These are phyloP conservation scores for Neoniphon sammara DNA, from an alignment of 2,797 vertebrate genomes.

Conservation along the genomic window DNA sequence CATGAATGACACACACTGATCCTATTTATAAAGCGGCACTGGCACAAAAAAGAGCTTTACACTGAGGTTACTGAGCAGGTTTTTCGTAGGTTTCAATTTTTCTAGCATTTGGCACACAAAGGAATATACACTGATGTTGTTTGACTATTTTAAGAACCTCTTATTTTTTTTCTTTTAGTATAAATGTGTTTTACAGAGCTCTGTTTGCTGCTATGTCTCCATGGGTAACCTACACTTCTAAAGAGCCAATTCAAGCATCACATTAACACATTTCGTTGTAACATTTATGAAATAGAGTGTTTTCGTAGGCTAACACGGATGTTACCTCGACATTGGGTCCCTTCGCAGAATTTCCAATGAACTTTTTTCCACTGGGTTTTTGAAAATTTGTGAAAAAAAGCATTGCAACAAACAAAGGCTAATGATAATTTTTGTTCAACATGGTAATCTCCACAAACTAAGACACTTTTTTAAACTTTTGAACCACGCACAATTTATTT, in stretches of 20 bases:
- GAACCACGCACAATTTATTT: no score
- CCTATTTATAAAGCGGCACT: constrained; percentile 16
- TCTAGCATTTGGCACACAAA: constrained; percentile 2
- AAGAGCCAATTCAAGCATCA: constrained; percentile 2
- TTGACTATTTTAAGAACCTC: constrained; percentile 13
- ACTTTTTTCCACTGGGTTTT: no score
- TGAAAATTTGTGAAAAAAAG: no score
- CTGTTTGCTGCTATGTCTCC: background rate
- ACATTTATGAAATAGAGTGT: background rate
- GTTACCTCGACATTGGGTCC: no score
- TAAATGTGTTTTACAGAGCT: background rate
- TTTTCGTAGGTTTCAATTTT: constrained; percentile 15
- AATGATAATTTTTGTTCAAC: no score
- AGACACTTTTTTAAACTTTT: no score
- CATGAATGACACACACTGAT: constrained; percentile 26
- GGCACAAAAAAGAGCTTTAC: constrained; percentile 3
- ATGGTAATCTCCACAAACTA: no score
- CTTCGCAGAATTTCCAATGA: no score
- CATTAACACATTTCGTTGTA: background rate
- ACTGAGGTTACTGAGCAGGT: constrained; percentile 1
- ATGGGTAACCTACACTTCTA: no score
- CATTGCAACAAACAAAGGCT: no score
- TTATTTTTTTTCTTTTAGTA: background rate
- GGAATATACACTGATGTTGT: constrained; percentile 10
- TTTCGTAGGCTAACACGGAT: no score